phyloP scores from a whole-genome alignment of 2,113 vertebrate genomes.

The Microcebus jonahi region DNA sequence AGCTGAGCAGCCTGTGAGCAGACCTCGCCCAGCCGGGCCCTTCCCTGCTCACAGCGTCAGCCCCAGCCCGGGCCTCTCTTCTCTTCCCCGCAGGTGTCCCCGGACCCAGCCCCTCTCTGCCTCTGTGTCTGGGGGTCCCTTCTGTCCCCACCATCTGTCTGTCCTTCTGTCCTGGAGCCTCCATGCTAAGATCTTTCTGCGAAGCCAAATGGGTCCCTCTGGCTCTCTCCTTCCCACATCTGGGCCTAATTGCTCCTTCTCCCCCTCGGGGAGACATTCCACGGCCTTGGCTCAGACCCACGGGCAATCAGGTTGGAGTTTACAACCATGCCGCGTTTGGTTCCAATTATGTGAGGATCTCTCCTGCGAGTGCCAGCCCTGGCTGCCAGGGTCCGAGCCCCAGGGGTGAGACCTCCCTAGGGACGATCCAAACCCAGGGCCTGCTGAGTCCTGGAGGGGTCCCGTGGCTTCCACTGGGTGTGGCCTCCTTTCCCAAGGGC shows the following conservation, averaged over 20 bases:
- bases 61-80: not conserved
- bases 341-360: slow-evolving; percentile 80
- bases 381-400: not conserved
- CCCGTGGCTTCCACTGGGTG: not conserved
- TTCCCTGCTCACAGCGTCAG: not conserved
- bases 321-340: slow-evolving; percentile 71
- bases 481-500: not conserved
- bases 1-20: not conserved
- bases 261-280: slow-evolving; percentile 84
- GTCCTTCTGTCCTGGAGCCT: not conserved
- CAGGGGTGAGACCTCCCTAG: not conserved
- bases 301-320: slow-evolving; percentile 73
- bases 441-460: not conserved
- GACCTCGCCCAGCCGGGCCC: not conserved
- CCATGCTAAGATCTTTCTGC: slow-evolving; percentile 62
- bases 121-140: not conserved
- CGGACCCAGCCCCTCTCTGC: not conserved
- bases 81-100: not conserved
- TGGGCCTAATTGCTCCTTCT: slow-evolving; percentile 77
- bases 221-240: slow-evolving; percentile 83
- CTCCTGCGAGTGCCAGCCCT: slow-evolving; percentile 67
- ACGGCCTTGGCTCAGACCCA: slow-evolving; percentile 77
- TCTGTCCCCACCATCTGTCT: not conserved
- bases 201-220: slow-evolving; percentile 73
- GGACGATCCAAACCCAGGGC: not conserved